Base-by-base conservation (phyloP, 2,888 invertebrate species). In the Pyrrhosoma nymphula region DNA sequence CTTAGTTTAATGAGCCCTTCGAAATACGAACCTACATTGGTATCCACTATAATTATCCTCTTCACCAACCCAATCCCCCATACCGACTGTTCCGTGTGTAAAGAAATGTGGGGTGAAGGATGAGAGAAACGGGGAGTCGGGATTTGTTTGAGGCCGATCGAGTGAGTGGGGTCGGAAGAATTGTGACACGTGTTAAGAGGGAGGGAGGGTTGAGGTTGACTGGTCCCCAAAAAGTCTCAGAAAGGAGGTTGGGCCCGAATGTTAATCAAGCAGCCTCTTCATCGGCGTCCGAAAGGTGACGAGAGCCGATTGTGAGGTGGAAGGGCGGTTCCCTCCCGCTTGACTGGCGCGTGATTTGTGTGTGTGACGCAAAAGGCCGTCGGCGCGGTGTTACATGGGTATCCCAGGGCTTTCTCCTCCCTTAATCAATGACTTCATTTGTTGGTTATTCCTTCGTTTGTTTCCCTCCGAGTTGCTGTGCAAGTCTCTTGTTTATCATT, bases 201-300 rank as follows among this genome's bases (percentile, higher is more conserved):
- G 35, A 30, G 18, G 35, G 35, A 82, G 82, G 12, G 69, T 4
- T 12, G 82, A 82, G 82, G 12, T 35, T n/a, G 69, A 30, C 8
- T 18, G 35, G 35, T 30, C 26, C 82, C 30, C 23, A 82, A 82
- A 82, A 26, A 82, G 35, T 16, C 6, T 2, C 30, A 16, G 14
- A 82, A 82, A 82, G 82, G 75, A 82, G 75, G 35, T 35, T 12
- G 16, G 35, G 35, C 35, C n/a, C 20, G 82, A 14, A 8, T 82
- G 30, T 82, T 82, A 82, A 82, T 82, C 82, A 82, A 82, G 82
- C 4, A n/a, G 82, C 18, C 82, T 82, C 35, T 82, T 82, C 82
- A 82, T 82, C 82, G 82, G 35, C 82, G 60, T 82, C 82, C 82
- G 30, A 82, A 82, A 82, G 35, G 30, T 82, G 82, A 82, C 35